Evolutionary conservation across 2,888 invertebrate species (phyloP).

Genomic region (Alentia gelatinosa): DNA sequence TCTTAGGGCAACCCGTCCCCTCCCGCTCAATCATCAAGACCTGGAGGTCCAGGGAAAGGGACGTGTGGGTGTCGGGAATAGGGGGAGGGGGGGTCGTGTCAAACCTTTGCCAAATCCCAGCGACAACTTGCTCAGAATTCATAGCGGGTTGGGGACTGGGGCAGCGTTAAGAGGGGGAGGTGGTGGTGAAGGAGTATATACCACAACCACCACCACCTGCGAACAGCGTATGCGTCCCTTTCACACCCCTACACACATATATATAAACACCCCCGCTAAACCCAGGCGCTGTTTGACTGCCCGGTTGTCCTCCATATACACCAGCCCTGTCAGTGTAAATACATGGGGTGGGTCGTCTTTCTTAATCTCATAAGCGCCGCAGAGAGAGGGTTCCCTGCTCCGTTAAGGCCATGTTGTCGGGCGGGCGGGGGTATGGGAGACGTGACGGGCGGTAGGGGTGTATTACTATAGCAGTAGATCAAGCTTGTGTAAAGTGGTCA

Average conservation of each 20-base stretch:
- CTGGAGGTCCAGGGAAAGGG: background rate
- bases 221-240: background rate
- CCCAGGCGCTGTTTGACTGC: background rate
- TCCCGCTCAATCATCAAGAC: too few species aligned
- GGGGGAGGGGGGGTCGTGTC: background rate
- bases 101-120: background rate
- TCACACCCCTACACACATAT: background rate
- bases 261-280: background rate
- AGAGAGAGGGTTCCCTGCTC: background rate
- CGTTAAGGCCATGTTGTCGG: background rate
- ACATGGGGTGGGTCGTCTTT: background rate
- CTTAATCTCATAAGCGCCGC: background rate
- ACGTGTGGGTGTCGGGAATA: background rate
- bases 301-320: background rate
- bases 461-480: background rate
- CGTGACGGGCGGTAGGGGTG: background rate
- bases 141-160: background rate
- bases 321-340: background rate
- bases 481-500: background rate
- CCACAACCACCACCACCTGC: background rate
- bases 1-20: too few species aligned
- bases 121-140: constrained; percentile 34
- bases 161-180: background rate
- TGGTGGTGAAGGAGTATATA: background rate
- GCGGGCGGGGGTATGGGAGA: background rate